Conservation (phyloP, 2,113 vertebrate genomes). For the human (Homo sapiens) region DNA sequence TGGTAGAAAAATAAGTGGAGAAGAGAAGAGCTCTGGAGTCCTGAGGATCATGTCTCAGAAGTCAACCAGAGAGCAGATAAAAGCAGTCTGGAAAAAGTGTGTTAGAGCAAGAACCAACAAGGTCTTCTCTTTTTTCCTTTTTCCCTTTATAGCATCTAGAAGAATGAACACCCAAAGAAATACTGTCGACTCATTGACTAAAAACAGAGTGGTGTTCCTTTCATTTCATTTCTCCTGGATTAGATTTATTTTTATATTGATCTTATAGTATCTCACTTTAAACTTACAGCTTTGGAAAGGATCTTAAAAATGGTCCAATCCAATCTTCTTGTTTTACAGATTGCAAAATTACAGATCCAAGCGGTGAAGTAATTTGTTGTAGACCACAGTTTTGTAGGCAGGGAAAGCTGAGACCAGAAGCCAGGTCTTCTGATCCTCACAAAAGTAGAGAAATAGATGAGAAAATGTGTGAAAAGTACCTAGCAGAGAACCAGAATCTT, state of each 20-base stretch:
- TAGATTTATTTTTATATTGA: neutral
- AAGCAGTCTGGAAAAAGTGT: neutral
- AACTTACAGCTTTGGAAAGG: neutral
- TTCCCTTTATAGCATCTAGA: neutral
- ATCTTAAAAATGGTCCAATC: neutral
- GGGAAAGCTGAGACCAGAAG: neutral
- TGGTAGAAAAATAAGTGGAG: neutral
- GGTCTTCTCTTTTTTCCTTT: neutral
- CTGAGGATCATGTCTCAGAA: neutral
- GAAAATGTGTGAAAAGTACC: neutral
- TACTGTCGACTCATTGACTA: neutral
- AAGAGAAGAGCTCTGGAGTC: neutral
- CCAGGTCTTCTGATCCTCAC: neutral
- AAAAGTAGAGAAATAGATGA: neutral
- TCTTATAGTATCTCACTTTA: neutral
- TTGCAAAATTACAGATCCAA: neutral
- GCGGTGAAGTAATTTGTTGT: neutral
- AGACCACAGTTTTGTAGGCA: neutral
- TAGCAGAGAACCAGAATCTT: neutral
- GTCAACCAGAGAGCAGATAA: neutral
- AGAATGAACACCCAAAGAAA: neutral
- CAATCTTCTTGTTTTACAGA: neutral
- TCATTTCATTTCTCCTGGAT: constrained; percentile 20
- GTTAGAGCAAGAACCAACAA: neutral
- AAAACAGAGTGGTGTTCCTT: neutral